Conservation (phyloP, 2,113 vertebrate species). For the Notarius quadriscutis region DNA sequence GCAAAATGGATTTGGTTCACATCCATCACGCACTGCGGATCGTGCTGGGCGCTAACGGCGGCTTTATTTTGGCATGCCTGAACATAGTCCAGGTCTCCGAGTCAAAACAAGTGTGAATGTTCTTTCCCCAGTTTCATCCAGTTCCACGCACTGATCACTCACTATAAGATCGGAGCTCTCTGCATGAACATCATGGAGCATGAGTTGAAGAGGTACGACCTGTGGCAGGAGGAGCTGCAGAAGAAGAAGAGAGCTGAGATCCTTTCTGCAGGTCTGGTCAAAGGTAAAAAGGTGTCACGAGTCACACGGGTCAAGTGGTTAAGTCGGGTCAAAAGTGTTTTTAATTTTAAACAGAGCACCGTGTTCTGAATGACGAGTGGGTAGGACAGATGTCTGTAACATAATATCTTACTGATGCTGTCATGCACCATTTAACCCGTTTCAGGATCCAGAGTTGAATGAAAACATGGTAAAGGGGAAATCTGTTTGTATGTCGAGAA, state of each 20-base stretch:
- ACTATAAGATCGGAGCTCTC: constrained; percentile 91
- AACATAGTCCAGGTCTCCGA: neutral
- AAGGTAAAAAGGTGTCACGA: neutral
- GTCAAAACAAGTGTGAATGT: constrained; percentile 37
- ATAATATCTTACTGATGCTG: neutral
- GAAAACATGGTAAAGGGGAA: neutral
- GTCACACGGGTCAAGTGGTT: constrained; percentile 34
- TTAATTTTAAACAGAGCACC: constrained; percentile 30
- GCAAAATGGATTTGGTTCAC: constrained; percentile 50
- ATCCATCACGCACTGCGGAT: constrained; percentile 56
- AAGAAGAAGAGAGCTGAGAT: constrained; percentile 94
- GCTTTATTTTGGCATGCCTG: constrained; percentile 37
- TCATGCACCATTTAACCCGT: neutral
- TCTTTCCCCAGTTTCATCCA: constrained; percentile 83
- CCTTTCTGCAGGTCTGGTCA: constrained; percentile 70
- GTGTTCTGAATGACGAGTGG: neutral
- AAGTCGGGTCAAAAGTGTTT: constrained; percentile 18
- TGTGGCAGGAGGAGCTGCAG: constrained; percentile 92
- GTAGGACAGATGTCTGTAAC: neutral
- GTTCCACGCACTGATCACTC: constrained; percentile 89
- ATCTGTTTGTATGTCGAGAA: too few species aligned
- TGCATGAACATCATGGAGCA: constrained; percentile 94
- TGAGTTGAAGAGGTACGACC: constrained; percentile 89
- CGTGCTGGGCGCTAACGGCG: constrained; percentile 49
- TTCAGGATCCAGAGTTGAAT: neutral